Percentiles rank a stretch among this genome's conserved stretches.
Conservation (phyloP, 2,113 vertebrate genomes). For the Ptilonorhynchus violaceus region DNA sequence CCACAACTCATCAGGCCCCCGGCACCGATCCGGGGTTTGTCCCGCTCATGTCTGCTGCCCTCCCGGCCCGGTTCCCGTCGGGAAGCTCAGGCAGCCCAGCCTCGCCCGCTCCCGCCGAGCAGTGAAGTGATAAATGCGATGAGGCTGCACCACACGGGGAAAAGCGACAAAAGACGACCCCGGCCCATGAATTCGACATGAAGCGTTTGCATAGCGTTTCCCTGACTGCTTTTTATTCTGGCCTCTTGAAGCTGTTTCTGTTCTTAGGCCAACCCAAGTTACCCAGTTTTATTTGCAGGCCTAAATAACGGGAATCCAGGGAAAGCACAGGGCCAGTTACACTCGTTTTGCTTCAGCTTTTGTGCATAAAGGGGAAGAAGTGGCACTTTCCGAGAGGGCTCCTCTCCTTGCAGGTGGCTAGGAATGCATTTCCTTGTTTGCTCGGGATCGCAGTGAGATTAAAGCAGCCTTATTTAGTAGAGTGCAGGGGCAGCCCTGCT, state of each 20-base stretch:
- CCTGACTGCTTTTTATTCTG: not conserved
- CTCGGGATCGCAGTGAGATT: not conserved
- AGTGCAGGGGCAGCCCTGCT: not conserved
- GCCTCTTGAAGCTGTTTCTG: too few species aligned
- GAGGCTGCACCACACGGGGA: rapidly evolving
- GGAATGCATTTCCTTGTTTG: not conserved
- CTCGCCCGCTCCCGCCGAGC: rapidly evolving
- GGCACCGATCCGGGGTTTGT: too few species aligned
- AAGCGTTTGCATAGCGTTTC: not conserved
- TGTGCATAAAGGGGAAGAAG: not conserved
- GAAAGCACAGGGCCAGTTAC: rapidly evolving
- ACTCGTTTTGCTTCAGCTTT: rapidly evolving
- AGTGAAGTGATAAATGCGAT: rapidly evolving
- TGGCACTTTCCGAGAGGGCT: rapidly evolving
- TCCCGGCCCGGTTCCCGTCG: rapidly evolving
- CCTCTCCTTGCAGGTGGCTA: not conserved
- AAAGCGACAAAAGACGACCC: rapidly evolving
- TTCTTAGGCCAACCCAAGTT: not conserved
- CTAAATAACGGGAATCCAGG: not conserved
- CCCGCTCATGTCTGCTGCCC: not conserved
- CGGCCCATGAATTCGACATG: not conserved
- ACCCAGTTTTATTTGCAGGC: not conserved
- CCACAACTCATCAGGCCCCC: not conserved
- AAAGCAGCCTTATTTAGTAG: not conserved
- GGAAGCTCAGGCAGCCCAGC: rapidly evolving